Evolutionary conservation across 2,113 vertebrate species (phyloP), one percentile per base, ranked within the genome.

Genomic region (Ahaetulla prasina): DNA sequence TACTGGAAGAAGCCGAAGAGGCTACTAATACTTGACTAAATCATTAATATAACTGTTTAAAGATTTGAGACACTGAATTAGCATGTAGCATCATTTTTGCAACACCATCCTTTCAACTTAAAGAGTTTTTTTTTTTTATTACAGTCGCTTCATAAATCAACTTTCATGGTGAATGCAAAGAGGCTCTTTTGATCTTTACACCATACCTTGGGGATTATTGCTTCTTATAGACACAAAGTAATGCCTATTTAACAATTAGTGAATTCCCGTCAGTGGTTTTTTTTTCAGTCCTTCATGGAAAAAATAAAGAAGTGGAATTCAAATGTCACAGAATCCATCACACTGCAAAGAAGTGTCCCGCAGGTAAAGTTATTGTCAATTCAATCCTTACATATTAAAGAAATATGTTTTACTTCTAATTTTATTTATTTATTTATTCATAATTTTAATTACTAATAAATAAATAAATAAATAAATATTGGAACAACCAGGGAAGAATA

Each of bases 11-110:
- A 90, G 91, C 95, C 47, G 87, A 91, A 94, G 93, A 95, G 94
- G 89, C 96, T 93, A 94, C 95, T 91, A 94, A 95, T 85, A 89
- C 63, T 93, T 94, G 85, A 93, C 49, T 96, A 93, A 96, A 97
- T 96, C 92, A 96, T 96, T 97, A 95, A 97, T 95, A 93, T 68
- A 18, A 88, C 68, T 89, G 93, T 96, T 94, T 94, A 94, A 35
- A 94, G 88, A 93, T 16, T 88, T 55, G 49, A 95, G 95, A 89
- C 50, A 39, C 10, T 90, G 87, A 90, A 94, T 94, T 94, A 93
- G 95, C 84, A 80, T 80, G 57, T 57, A 25, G 60, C 23, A 85
- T 27, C 35, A 94, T 92, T 95, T 88, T 55, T 63, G 14, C 47
- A 63, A 63, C 14, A 50, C 3, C 85, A 25, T 54, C 74, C 88